Base-by-base conservation (phyloP, 2,888 invertebrate genomes). In the Eudasyphora cyanicolor region DNA sequence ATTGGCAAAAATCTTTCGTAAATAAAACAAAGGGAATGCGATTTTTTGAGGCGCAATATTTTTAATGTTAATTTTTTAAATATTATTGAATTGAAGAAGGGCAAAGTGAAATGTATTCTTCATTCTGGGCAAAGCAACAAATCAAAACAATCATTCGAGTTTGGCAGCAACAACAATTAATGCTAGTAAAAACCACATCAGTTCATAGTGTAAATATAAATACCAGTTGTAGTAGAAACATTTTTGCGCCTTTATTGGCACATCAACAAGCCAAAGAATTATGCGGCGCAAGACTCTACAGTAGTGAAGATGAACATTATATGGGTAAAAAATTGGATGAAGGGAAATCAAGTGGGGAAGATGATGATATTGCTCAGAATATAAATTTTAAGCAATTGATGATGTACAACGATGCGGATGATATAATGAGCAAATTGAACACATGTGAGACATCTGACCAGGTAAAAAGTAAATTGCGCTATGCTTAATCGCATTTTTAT, bases 91-190 rank as follows among this genome's bases (percentile, higher is more conserved):
- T 74, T 62, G 60, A 82, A 69, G 1, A 32, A 8, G n/a, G 19
- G 29, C 24, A 62, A n/a, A 14, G 19, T 0, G 2, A 54, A 51
- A 89, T 89, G 89, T 89, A 87, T 76, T 71, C 86, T 0, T 86
- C 84, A 32, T 82, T 75, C 64, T 80, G 87, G 14, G 85, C 85
- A 17, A 88, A 86, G 8, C 51, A 82, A 1, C 87, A 87, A 82
- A 85, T 86, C 74, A 89, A 87, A 78, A 82, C 74, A 49, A n/a
- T 87, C 12, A 83, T 79, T 24, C 82, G 86, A 35, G 57, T 87
- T 10, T 49, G 76, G 51, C 86, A 86, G 71, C 76, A 85, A 12
- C 87, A 86, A 21, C 88, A 88, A 60, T 57, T 89, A 0, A 86
- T 85, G 21, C 54, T 57, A 14, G 14, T 27, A 57, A n/a, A n/a